Conservation (phyloP, 2,113 vertebrate genomes). For the Xenopus tropicalis region UCB_Xtro_10.0 CM004450.2:101146501-101147000, state of each 20-base stretch:
- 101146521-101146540: conserved; percentile 38
- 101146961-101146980: no score
- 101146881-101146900: no score
- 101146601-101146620: not conserved
- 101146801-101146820: no score
- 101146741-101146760: conserved; percentile 17
- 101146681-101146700: conserved; percentile 7
- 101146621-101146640: not conserved
- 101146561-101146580: not conserved
- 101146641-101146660: not conserved
- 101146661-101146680: not conserved
- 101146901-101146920: no score
- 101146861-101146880: no score
- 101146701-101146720: conserved; percentile 13
- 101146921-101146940: no score
- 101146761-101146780: conserved; percentile 1
- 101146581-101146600: not conserved
- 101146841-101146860: no score
- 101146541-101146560: conserved; percentile 44
- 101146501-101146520: conserved; percentile 46
- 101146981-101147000: no score
- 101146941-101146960: no score
- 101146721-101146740: conserved; percentile 37
- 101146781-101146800: not conserved
- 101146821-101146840: no score